Conservation (phyloP, 2,888 invertebrate species). For the Tenthredo distinguenda region DNA sequence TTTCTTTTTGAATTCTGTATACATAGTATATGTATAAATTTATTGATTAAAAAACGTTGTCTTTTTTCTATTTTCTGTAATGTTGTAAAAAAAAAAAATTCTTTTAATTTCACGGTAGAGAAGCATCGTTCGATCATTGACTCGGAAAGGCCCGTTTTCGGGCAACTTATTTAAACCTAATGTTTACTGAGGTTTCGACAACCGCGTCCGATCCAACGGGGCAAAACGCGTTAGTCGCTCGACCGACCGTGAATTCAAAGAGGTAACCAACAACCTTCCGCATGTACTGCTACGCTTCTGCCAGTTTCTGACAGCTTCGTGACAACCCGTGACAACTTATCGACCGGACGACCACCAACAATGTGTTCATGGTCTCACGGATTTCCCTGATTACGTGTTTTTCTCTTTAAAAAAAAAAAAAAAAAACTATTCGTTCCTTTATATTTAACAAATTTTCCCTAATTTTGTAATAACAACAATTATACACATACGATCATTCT, state of each 20-base stretch:
- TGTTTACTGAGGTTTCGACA: constrained; percentile 48
- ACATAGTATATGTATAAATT: neutral
- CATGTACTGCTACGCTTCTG: constrained; percentile 3
- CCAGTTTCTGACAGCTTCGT: constrained; percentile 49
- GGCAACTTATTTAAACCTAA: constrained; percentile 42
- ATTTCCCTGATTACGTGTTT: neutral
- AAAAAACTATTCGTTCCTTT: neutral
- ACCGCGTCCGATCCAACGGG: constrained; percentile 31
- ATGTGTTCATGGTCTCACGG: constrained; percentile 39
- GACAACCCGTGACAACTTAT: constrained; percentile 42
- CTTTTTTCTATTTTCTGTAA: neutral
- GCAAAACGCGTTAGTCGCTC: constrained; percentile 49
- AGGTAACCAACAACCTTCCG: neutral
- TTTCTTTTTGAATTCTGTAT: neutral
- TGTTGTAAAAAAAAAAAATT: neutral
- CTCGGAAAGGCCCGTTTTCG: constrained; percentile 22
- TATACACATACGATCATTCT: neutral
- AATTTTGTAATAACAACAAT: neutral
- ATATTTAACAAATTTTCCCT: neutral
- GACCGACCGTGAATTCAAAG: constrained; percentile 51
- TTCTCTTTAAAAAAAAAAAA: neutral
- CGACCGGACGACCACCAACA: constrained; percentile 41
- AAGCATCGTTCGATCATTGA: constrained; percentile 29
- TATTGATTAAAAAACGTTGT: neutral
- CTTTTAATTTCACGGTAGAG: constrained; percentile 18